Base-by-base conservation (phyloP, 2,888 invertebrate genomes). In the Hipparchia semele region DNA sequence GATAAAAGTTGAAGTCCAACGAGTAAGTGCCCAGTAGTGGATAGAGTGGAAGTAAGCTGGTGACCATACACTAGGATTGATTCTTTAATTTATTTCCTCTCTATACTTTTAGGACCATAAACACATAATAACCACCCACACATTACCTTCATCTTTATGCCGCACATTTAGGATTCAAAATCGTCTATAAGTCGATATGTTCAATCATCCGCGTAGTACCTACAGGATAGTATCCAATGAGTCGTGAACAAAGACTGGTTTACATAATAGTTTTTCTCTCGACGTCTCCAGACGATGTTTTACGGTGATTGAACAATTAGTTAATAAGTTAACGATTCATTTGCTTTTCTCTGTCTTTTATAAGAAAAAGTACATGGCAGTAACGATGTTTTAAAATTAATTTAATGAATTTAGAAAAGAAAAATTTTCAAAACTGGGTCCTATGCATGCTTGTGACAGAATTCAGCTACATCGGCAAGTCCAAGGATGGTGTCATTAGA, bases 231-330 rank as follows among this genome's bases (percentile, higher is more conserved):
- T 69, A 70, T 46, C 73, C 77, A 79, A 74, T 78, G 71, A 75
- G 69, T 75, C 77, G 70, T 77, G 78, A 76, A 78, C 76, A 75
- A 74, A 76, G 76, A 70, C 75, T 75, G 71, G 70, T 79, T 76
- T 76, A 75, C 76, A 78, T 77, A 75, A 73, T 73, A 74, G 66
- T 65, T 76, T 75, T 75, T 76, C 73, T 70, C 62, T 51, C 59
- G n/a, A 66, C 51, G 13, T 54, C 59, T 61, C 64, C 73, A 71
- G 73, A 74, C 76, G 73, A 66, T 74, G 68, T 73, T 73, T 73
- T 73, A 73, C 73, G 73, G 71, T 72, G 70, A 71, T 72, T 73
- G 61, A 76, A 73, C 72, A 73, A 72, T 76, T 76, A 71, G 70
- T 75, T 72, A 68, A 66, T 76, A 73, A 71, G 70, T 74, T 72